A percentile compares a stretch with the other conserved stretches of the same genome.
These are phyloP conservation scores for Ophion ventricosus DNA, from an alignment of 2,888 invertebrate species.

Conservation along the genomic window DNA sequence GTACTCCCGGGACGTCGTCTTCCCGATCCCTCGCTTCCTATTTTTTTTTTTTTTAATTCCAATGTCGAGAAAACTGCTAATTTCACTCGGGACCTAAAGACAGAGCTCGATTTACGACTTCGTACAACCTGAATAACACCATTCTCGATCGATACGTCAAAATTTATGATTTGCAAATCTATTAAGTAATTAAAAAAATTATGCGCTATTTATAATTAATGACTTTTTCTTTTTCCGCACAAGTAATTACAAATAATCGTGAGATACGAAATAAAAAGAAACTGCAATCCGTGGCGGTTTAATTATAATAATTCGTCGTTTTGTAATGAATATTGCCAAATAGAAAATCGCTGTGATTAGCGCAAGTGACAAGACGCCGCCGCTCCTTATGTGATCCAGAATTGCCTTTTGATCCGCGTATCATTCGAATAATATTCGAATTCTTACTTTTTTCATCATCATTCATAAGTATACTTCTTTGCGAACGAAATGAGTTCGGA, in stretches of 20 bases:
- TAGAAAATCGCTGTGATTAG: too few species aligned
- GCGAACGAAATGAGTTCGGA: not conserved
- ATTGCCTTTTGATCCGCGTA: not conserved
- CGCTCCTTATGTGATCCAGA: too few species aligned
- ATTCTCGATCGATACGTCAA: slow-evolving; percentile 7
- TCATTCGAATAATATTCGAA: not conserved
- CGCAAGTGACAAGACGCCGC: too few species aligned
- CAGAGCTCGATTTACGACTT: slow-evolving; percentile 25
- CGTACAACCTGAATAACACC: slow-evolving; percentile 12
- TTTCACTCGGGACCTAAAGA: slow-evolving; percentile 23
- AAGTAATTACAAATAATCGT: not conserved
- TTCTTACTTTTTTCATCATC: not conserved
- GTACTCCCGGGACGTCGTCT: slow-evolving; percentile 55
- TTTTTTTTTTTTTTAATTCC: slow-evolving; percentile 28
- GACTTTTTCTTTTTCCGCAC: not conserved
- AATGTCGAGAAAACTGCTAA: slow-evolving; percentile 47
- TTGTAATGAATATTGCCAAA: not conserved
- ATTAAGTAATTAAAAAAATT: not conserved
- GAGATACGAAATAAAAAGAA: not conserved
- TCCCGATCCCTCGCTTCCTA: slow-evolving; percentile 5
- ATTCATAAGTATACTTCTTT: not conserved
- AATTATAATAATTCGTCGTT: not conserved
- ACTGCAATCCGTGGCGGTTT: not conserved
- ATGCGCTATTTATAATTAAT: not conserved
- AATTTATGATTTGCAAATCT: not conserved